phyloP scores from a whole-genome alignment of 2,797 vertebrate species.

The Tamandua tetradactyla region DNA sequence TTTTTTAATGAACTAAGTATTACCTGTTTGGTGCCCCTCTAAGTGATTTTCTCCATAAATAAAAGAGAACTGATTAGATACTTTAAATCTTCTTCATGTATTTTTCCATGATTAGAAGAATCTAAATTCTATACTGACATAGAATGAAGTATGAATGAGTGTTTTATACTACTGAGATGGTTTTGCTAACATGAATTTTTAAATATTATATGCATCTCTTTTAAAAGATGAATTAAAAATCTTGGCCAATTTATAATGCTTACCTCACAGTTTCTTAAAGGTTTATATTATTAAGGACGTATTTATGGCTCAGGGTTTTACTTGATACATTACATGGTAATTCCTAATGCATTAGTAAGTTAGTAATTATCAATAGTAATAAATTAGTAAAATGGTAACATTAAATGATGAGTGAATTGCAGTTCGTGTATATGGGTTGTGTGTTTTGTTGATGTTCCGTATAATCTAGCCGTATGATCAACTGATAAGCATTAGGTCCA shows the following conservation, averaged over 20 bases:
- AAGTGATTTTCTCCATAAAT: not conserved
- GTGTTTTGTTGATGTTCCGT: not conserved
- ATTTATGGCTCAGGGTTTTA: not conserved
- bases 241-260: not conserved
- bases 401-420: not conserved
- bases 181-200: slow-evolving; percentile 41
- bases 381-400: not conserved
- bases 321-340: not conserved
- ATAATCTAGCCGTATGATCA: not conserved
- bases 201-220: not conserved
- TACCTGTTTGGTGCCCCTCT: not conserved
- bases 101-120: not conserved
- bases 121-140: not conserved
- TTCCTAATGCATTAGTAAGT: too few species aligned
- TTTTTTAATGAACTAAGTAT: not conserved
- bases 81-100: not conserved
- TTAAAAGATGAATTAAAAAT: not conserved
- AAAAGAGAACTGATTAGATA: not conserved
- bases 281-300: not conserved
- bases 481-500: not conserved
- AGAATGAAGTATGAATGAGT: not conserved
- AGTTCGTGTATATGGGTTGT: not conserved
- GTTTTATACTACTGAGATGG: not conserved
- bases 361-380: too few species aligned
- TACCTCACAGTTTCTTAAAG: not conserved